Conservation (phyloP, 2,797 vertebrate species). For the Hyperoplus lanceolatus region DNA sequence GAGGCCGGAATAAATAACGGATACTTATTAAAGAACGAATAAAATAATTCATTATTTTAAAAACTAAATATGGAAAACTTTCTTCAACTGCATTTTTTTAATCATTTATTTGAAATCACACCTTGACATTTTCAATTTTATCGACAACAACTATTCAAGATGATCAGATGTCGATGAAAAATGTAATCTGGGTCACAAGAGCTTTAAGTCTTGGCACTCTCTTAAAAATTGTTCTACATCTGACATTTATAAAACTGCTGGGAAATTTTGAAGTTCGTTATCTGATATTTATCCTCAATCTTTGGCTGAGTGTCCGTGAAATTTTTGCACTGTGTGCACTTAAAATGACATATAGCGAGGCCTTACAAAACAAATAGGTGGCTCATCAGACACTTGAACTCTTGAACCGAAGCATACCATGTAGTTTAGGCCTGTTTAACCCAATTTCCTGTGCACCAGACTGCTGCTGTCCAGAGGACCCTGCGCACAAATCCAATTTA, state of each 20-base stretch:
- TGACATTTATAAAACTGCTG: background rate
- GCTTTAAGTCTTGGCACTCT: background rate
- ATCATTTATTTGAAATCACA: background rate
- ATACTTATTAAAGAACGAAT: too few species aligned
- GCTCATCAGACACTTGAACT: background rate
- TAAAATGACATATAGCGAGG: background rate
- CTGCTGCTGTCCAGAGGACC: conserved; percentile 18
- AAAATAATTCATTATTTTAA: too few species aligned
- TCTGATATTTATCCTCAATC: too few species aligned
- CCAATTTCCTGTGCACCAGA: conserved; percentile 12
- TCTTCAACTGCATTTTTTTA: too few species aligned
- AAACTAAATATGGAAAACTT: too few species aligned
- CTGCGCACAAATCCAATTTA: conserved; percentile 69
- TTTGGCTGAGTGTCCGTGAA: background rate
- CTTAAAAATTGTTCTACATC: too few species aligned
- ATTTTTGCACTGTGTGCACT: background rate
- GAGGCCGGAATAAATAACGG: too few species aligned
- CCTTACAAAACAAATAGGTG: background rate
- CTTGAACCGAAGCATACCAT: conserved; percentile 1
- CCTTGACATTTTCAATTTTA: background rate
- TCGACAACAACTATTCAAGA: background rate
- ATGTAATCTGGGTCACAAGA: background rate
- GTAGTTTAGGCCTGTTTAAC: conserved; percentile 36
- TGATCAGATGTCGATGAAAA: background rate
- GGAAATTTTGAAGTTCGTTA: background rate